These are phyloP conservation scores for Athalia rosae DNA, from an alignment of 2,888 invertebrate genomes.

Conservation along the genomic window DNA sequence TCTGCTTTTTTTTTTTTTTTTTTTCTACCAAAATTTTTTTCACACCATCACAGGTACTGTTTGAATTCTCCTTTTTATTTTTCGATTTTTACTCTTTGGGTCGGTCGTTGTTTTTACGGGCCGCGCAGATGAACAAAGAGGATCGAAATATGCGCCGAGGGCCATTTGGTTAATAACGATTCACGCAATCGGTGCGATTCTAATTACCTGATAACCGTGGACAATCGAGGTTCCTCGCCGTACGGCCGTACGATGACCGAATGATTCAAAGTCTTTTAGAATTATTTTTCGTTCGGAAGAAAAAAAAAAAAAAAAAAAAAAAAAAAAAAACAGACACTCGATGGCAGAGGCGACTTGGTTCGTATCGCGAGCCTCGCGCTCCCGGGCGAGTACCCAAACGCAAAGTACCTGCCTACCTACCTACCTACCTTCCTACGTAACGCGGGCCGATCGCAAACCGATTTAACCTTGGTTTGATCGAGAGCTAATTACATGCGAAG, in stretches of 20 bases:
- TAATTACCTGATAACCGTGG: conserved; percentile 42
- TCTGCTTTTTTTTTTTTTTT: not conserved
- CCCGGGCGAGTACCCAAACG: conserved; percentile 17
- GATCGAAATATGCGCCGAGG: conserved; percentile 1
- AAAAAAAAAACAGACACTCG: not conserved
- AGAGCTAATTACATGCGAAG: conserved; percentile 42
- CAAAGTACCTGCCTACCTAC: conserved; percentile 2
- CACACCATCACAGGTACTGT: not conserved
- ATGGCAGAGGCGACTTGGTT: not conserved
- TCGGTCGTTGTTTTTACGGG: not conserved
- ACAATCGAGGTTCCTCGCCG: conserved; percentile 15
- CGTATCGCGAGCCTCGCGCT: conserved; percentile 1
- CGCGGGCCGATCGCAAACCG: conserved; percentile 22
- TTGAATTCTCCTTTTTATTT: not conserved
- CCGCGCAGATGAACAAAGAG: not conserved
- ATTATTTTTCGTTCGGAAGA: not conserved
- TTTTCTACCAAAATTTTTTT: too few species aligned
- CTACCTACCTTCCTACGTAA: too few species aligned
- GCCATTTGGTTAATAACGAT: conserved; percentile 30
- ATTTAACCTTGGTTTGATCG: conserved; percentile 39
- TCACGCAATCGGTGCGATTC: conserved; percentile 39
- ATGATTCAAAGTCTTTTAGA: conserved; percentile 17
- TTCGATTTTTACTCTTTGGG: not conserved
- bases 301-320: not conserved
- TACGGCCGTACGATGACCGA: conserved; percentile 4